phyloP scores from a whole-genome alignment of 2,797 vertebrate genomes.

The Anisognathus igniventris region DNA sequence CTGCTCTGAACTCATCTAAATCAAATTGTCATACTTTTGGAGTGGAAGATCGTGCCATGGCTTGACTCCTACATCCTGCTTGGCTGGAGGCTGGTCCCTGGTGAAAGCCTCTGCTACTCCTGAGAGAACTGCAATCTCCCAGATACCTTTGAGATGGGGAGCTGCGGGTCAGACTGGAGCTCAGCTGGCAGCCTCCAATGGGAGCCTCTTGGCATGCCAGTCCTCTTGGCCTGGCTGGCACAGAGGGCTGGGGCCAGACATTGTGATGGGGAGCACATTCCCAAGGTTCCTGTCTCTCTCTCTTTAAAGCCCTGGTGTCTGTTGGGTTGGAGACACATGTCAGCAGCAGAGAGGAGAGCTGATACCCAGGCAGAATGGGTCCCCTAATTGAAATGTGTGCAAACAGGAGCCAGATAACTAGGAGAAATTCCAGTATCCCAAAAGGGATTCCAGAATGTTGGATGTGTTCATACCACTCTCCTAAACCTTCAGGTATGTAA shows the following conservation, averaged over 20 bases:
- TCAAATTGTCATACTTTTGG: neutral
- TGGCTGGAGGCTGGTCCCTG: neutral
- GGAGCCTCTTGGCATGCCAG: neutral
- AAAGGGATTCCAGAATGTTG: neutral
- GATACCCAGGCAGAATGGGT: neutral
- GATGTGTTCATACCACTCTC: too few species aligned
- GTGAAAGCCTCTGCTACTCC: neutral
- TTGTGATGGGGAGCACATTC: neutral
- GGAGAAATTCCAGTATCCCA: neutral
- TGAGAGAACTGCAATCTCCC: neutral
- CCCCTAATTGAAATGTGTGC: neutral
- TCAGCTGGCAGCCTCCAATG: neutral
- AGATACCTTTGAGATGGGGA: neutral
- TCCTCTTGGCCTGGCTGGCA: fast-evolving
- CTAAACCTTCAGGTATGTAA: neutral
- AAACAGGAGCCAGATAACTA: neutral
- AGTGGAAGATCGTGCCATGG: fast-evolving
- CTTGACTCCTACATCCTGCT: too few species aligned
- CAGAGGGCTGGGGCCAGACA: too few species aligned
- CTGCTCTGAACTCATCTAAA: neutral
- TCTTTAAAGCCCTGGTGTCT: neutral
- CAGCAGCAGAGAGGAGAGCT: neutral
- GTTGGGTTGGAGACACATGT: neutral
- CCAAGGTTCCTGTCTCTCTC: neutral
- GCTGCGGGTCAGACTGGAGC: neutral